These are phyloP conservation scores for Myathropa florea DNA, from an alignment of 2,888 invertebrate genomes.

Conservation along the genomic window DNA sequence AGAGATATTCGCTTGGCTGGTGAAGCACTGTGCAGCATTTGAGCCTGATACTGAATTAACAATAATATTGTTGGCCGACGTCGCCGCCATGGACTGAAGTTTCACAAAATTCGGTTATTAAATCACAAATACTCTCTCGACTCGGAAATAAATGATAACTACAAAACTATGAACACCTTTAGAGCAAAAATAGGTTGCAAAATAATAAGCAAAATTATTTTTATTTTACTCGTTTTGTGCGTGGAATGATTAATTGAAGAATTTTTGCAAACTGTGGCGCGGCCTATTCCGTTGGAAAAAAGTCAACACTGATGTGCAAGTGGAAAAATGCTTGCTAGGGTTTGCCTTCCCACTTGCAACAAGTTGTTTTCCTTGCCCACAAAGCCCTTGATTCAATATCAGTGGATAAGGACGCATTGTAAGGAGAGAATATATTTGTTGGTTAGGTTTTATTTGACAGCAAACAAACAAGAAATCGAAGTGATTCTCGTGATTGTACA, in stretches of 20 bases:
- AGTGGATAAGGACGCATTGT: background rate
- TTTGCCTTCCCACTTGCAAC: background rate
- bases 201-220: constrained; percentile 28
- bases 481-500: background rate
- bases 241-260: background rate
- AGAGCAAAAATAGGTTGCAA: constrained; percentile 21
- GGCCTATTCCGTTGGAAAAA: background rate
- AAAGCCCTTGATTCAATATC: background rate
- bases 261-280: background rate
- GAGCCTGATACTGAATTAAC: constrained; percentile 80
- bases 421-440: background rate
- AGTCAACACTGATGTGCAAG: background rate
- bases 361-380: background rate
- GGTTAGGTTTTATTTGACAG: background rate
- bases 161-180: constrained; percentile 24
- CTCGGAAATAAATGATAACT: background rate
- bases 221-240: background rate
- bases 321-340: no score
- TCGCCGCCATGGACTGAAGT: constrained; percentile 75
- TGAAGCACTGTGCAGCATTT: constrained; percentile 77
- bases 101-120: constrained; percentile 39
- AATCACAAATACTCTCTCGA: background rate
- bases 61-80: constrained; percentile 79
- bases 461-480: background rate
- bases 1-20: constrained; percentile 75